Evolutionary conservation across 64 coral and sea anemone species (phyloP), one percentile per base, ranked within the genome.

Genomic region (Pocillopora damicornis): DNA sequence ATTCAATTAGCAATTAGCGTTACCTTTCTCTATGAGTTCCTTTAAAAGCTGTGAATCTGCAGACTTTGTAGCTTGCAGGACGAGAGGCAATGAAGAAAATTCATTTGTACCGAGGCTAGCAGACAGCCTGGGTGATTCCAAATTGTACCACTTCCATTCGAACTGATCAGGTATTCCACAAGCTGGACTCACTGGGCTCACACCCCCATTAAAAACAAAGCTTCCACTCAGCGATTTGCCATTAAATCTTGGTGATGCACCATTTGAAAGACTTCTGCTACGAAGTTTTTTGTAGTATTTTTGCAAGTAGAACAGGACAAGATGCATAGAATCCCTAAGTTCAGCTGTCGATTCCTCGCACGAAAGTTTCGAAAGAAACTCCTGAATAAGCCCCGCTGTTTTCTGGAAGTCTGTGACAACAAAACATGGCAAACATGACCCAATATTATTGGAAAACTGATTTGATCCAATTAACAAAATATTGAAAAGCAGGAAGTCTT

Each of bases 141-240:
- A 78, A 85, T 96, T 96, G 15, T 87, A 93, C 94, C 94, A 96
- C 76, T 96, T 96, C 94, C 94, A 96, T 23, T 96, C 88, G 80
- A 96, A 96, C 14, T 82, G 75, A 80, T 96, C 90, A 23, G 60
- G 94, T 60, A 78, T 73, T 45, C 82, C 91, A 93, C 94, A 96
- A 26, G 94, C 94, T 9, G 91, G 94, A 20, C 91, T 93, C 37
- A 96, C 82, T 26, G 94, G 94, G 37, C 94, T 93, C 8, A 93
- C 59, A 18, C 79, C 91, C 60, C 94, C 94, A 25, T 83, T 93
- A 42, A 96, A 87, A 88, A 96, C 30, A 35, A 96, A 60, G 73
- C 86, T 93, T 93, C 91, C 91, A 80, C 94, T 87, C 9, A 88
- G 42, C 9, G 89, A 92, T 66, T 81, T 91, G 4, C 67, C 37